These are phyloP conservation scores for Petrocephalus sullivani DNA, from an alignment of 2,797 vertebrate species.

Conservation along the genomic window DNA sequence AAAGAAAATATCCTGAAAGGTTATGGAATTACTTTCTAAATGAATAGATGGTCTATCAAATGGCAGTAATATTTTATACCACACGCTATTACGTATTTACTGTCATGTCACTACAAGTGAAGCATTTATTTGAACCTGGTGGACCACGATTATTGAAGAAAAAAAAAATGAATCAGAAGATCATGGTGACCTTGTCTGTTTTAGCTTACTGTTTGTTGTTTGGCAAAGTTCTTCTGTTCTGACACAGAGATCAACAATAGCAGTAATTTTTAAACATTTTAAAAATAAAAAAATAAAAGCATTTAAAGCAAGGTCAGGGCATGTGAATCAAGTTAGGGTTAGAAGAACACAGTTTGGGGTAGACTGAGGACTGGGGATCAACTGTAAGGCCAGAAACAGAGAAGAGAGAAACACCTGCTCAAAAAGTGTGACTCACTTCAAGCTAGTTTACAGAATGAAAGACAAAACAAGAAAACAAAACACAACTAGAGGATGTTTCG, in stretches of 20 bases:
- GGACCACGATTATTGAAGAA: background rate
- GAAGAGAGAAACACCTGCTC: background rate
- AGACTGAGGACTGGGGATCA: background rate
- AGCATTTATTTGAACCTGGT: background rate
- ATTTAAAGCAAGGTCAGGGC: background rate
- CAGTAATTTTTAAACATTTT: background rate
- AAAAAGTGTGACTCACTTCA: background rate
- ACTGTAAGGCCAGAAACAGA: background rate
- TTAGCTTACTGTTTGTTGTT: background rate
- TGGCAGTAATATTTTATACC: background rate
- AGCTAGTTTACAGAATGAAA: background rate
- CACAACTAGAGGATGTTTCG: background rate
- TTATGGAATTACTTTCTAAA: background rate
- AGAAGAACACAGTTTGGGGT: background rate
- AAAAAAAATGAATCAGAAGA: background rate
- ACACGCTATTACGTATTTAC: background rate
- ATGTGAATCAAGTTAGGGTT: background rate
- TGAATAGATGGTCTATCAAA: background rate
- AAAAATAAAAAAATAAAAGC: background rate
- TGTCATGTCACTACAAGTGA: background rate
- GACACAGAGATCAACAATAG: background rate
- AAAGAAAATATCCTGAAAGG: background rate
- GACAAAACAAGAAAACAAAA: background rate
- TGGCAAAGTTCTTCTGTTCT: background rate
- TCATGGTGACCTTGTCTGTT: background rate